Evolutionary conservation across 2,113 vertebrate genomes (phyloP), one percentile per base, ranked within the genome.

Genomic region (Psittacus erithacus): DNA sequence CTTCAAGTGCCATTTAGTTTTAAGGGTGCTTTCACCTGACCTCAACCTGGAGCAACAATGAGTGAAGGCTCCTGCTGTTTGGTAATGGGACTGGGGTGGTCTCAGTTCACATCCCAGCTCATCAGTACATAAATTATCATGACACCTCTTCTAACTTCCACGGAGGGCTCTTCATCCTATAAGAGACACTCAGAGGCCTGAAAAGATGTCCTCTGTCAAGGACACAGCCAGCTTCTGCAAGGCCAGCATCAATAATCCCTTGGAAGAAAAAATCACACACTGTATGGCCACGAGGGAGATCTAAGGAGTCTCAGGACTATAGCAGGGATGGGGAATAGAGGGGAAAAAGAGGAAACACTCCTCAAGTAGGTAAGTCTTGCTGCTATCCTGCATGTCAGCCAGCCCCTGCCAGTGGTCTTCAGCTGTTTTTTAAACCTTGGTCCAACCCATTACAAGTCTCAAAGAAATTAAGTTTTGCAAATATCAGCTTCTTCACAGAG

Each of bases 281-380:
- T 62, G 5, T 43, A 64, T 0, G 0, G 16, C 27, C 53, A 33
- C 2, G 9, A 49, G 9, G 12, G 17, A 63, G 31, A 87, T 13
- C 13, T 41, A 41, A 79, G 46, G 44, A 83, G 53, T 33, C 19
- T 39, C 4, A 7, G 19, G 19, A 35, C 19, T 84, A 17, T 14
- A 70, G 10, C n/a, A 68, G 19, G 27, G 9, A 16, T 60, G 15
- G 35, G 10, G 8, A 10, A 15, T 19, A 79, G 92, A 19, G 47
- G 25, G 4, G 6, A 33, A 80, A 22, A 86, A 46, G 14, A 13
- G 7, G 15, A 68, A 91, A 50, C 3, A 23, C 23, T 88, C 64
- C 29, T 28, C 28, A 77, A 68, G 39, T 39, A 84, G 6, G 25
- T 41, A 9, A 83, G 17, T 73, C 22, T 82, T 76, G 31, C 33